These are phyloP conservation scores for Cepphus grylle DNA, from an alignment of 2,113 vertebrate genomes.

Conservation along the genomic window DNA sequence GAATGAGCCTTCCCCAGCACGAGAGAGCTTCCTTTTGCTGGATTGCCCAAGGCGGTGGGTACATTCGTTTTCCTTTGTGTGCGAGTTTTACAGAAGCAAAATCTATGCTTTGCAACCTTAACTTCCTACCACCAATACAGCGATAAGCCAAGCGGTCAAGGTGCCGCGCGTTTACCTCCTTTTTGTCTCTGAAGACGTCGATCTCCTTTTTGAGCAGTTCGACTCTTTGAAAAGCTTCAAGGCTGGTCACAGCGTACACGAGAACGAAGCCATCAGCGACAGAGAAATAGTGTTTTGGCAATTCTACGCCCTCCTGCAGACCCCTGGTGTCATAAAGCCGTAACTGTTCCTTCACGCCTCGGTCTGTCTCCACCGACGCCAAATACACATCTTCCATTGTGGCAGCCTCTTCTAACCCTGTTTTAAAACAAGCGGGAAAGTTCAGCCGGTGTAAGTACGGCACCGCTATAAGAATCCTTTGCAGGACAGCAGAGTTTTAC, in stretches of 20 bases:
- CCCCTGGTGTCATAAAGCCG: constrained; percentile 91
- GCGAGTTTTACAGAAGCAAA: neutral
- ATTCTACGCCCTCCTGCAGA: constrained; percentile 82
- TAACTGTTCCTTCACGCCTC: constrained; percentile 90
- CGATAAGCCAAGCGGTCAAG: neutral
- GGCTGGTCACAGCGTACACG: constrained; percentile 88
- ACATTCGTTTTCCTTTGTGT: neutral
- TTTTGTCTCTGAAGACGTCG: constrained; percentile 90
- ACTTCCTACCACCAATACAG: neutral
- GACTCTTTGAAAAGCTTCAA: constrained; percentile 88
- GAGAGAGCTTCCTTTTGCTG: neutral
- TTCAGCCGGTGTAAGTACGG: neutral
- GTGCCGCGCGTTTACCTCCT: constrained; percentile 76
- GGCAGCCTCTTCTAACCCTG: constrained; percentile 82
- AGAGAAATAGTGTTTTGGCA: constrained; percentile 91
- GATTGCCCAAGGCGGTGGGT: neutral
- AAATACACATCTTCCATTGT: constrained; percentile 92
- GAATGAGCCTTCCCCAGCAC: neutral
- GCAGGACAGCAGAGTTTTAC: neutral
- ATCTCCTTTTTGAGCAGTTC: constrained; percentile 92
- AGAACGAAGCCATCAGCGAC: constrained; percentile 91
- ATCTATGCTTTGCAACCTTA: neutral
- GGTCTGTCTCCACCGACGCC: constrained; percentile 90
- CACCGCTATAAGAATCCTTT: neutral
- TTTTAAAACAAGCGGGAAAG: neutral